A percentile compares a stretch with the other conserved stretches of the same genome.
Conservation (phyloP, 2,888 invertebrate species). For the Apeira syringaria region DNA sequence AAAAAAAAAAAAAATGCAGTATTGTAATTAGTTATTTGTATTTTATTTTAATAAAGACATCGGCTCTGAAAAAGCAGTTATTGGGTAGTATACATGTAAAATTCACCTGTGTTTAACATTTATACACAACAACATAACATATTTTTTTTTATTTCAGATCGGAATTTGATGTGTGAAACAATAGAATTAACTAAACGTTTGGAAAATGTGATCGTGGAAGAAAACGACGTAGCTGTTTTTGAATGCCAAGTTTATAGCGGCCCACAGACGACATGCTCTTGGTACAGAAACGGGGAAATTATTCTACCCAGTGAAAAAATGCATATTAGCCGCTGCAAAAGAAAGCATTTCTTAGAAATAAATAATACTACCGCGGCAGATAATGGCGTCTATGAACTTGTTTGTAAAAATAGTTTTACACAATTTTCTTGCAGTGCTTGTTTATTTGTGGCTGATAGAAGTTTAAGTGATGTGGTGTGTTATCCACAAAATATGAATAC, state of each 20-base stretch:
- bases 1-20: too few relatives aligned
- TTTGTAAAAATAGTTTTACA: constrained; percentile 22
- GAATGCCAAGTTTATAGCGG: constrained; percentile 33
- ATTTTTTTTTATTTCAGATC: constrained; percentile 18
- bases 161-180: constrained; percentile 5
- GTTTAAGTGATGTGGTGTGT: constrained; percentile 6
- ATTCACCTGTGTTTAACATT: too few relatives aligned
- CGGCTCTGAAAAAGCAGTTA: too few relatives aligned
- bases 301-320: constrained; percentile 23
- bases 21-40: too few relatives aligned
- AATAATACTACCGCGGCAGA: constrained; percentile 28
- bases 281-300: constrained; percentile 39
- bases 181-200: constrained; percentile 34
- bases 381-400: constrained; percentile 37
- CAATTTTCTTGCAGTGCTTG: constrained; percentile 32
- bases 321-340: constrained; percentile 24
- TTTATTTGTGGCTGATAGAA: constrained; percentile 30
- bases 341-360: constrained; percentile 36
- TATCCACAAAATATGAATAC: constrained; percentile 8
- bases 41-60: too few relatives aligned
- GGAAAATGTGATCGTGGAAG: constrained; percentile 33
- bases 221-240: constrained; percentile 31
- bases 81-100: too few relatives aligned
- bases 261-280: constrained; percentile 25
- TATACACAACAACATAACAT: too few relatives aligned